These are phyloP conservation scores for Porphyrio hochstetteri DNA, from an alignment of 2,113 vertebrate genomes.

Conservation along the genomic window DNA sequence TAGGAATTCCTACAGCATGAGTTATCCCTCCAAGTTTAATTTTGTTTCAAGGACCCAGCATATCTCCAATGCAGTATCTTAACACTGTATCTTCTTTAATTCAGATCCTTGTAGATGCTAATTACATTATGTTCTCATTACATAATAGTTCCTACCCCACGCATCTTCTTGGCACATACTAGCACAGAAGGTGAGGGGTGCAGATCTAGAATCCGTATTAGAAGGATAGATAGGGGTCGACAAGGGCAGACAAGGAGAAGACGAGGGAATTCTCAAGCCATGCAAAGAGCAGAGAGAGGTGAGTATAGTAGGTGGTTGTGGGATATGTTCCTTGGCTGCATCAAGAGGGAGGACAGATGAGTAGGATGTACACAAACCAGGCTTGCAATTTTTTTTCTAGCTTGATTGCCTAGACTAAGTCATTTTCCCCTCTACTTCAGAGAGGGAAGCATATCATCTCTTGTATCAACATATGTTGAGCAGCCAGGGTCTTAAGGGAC, in stretches of 20 bases:
- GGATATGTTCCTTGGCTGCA: conserved; percentile 3
- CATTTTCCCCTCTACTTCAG: background rate
- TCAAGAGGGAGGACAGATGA: background rate
- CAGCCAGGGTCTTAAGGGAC: background rate
- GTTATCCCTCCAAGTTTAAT: background rate
- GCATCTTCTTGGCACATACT: background rate
- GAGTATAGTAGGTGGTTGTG: conserved; percentile 2
- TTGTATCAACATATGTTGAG: conserved; percentile 15
- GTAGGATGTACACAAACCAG: background rate
- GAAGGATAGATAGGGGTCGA: background rate
- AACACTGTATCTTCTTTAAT: background rate
- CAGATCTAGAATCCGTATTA: background rate
- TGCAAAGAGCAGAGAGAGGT: background rate
- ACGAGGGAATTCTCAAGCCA: conserved; percentile 7
- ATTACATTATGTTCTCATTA: conserved; percentile 45
- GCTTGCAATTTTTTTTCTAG: background rate
- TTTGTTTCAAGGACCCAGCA: background rate
- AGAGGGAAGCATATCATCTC: background rate
- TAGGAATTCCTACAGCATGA: background rate
- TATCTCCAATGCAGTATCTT: background rate
- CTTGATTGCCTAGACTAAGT: background rate
- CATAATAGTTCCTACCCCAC: conserved; percentile 21
- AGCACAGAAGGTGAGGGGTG: conserved; percentile 27
- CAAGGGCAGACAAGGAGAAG: conserved; percentile 36
- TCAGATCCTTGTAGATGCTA: background rate